These are phyloP conservation scores for Lytechinus pictus DNA, from an alignment of 35 echinoderm and acorn worm genomes.

Conservation along the genomic window DNA sequence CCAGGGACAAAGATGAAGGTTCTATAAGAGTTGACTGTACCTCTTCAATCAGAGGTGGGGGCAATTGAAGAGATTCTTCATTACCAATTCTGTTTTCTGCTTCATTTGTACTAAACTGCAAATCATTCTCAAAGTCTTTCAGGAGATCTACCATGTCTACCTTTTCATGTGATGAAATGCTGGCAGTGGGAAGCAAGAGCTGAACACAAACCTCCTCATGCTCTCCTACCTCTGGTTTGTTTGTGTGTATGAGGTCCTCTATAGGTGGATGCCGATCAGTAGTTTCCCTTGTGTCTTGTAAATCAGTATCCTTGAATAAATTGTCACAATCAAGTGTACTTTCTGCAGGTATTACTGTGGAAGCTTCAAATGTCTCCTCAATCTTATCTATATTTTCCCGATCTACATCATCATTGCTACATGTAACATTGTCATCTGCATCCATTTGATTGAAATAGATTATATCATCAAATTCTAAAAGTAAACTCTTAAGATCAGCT, in stretches of 20 bases:
- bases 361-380: neutral
- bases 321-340: neutral
- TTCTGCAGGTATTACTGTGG: neutral
- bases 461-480: neutral
- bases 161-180: neutral
- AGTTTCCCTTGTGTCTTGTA: neutral
- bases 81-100: neutral
- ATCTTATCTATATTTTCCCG: neutral
- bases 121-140: neutral
- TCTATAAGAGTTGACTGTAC: neutral
- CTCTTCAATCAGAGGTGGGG: neutral
- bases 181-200: neutral
- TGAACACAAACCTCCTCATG: neutral
- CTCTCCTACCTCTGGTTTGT: neutral
- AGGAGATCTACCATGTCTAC: neutral
- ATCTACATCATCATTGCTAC: neutral
- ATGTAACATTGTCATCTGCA: neutral
- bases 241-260: neutral
- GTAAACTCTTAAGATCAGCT: neutral
- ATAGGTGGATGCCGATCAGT: neutral
- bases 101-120: neutral
- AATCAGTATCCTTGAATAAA: neutral
- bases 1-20: neutral
- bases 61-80: neutral
- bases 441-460: neutral